Percentiles rank a stretch among this genome's conserved stretches.
phyloP scores from a whole-genome alignment of 2,113 vertebrate species.

The Dryoscopus gambensis region DNA sequence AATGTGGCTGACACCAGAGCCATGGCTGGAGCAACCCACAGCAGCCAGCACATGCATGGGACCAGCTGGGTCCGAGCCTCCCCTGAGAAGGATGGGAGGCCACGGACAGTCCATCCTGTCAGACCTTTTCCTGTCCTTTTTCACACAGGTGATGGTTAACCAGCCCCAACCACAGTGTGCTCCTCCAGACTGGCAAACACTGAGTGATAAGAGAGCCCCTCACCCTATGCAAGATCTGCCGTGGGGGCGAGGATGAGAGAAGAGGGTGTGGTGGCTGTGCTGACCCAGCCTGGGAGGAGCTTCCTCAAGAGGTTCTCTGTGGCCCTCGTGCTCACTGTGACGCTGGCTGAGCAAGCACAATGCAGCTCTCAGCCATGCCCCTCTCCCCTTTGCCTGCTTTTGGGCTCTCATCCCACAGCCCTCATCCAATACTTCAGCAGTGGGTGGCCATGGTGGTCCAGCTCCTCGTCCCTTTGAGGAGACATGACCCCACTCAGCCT shows the following conservation, averaged over 20 bases:
- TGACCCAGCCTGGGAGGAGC: not conserved
- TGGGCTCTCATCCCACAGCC: not conserved
- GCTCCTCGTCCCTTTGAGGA: not conserved
- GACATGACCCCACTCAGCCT: not conserved
- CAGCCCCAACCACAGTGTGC: fast-evolving
- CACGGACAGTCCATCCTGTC: not conserved
- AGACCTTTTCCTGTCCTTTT: not conserved
- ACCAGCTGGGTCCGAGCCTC: not conserved
- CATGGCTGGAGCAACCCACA: not conserved
- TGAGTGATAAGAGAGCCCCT: not conserved
- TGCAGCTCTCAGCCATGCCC: not conserved
- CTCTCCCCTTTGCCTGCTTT: not conserved
- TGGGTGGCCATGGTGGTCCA: not conserved
- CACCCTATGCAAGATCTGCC: not conserved
- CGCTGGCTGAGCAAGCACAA: constrained; percentile 38
- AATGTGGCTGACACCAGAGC: not conserved
- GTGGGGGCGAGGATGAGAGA: fast-evolving
- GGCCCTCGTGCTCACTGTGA: not conserved
- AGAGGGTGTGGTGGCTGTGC: not conserved
- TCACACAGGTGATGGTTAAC: not conserved
- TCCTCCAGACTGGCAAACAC: not conserved
- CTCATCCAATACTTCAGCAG: not conserved
- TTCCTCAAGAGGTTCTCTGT: not conserved
- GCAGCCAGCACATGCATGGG: not conserved
- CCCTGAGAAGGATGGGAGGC: not conserved